These are phyloP conservation scores for Orius insidiosus DNA, from an alignment of 1,140 invertebrate genomes.

Conservation along the genomic window DNA sequence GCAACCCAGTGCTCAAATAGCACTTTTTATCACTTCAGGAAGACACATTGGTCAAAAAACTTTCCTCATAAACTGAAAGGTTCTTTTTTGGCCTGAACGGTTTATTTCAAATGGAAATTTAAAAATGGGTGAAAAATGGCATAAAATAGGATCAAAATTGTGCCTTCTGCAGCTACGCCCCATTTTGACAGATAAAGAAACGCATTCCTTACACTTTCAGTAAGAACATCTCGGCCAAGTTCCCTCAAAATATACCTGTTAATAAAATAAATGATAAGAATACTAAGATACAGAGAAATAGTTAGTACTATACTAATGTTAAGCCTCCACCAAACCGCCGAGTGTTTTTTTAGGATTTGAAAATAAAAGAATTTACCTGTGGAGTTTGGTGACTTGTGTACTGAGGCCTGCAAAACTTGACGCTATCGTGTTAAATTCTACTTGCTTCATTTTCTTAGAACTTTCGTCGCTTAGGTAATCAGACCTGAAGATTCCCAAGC, in stretches of 20 bases:
- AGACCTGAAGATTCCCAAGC: constrained; percentile 19
- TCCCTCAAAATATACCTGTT: constrained; percentile 30
- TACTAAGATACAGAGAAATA: constrained; percentile 16
- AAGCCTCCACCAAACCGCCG: too few species aligned
- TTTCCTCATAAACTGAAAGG: too few species aligned
- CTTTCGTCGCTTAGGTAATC: constrained; percentile 19
- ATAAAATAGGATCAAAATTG: too few species aligned
- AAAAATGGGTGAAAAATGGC: too few species aligned
- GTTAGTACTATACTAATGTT: neutral
- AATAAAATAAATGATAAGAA: neutral
- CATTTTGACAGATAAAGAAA: neutral
- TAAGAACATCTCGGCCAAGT: constrained; percentile 1
- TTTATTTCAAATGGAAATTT: too few species aligned
- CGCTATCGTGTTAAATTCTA: constrained; percentile 53
- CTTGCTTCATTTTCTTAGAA: constrained; percentile 30
- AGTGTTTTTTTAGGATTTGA: too few species aligned
- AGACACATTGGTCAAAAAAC: too few species aligned
- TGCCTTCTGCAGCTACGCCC: constrained; percentile 1
- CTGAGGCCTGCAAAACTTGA: constrained; percentile 41
- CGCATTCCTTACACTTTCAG: constrained; percentile 3
- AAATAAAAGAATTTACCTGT: constrained; percentile 28
- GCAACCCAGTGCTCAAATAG: too few species aligned
- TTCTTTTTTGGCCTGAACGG: too few species aligned
- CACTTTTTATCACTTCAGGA: too few species aligned
- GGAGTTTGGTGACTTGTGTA: constrained; percentile 27